Conservation (phyloP, 2,797 vertebrate species). For the Enteromius mattozi region DNA sequence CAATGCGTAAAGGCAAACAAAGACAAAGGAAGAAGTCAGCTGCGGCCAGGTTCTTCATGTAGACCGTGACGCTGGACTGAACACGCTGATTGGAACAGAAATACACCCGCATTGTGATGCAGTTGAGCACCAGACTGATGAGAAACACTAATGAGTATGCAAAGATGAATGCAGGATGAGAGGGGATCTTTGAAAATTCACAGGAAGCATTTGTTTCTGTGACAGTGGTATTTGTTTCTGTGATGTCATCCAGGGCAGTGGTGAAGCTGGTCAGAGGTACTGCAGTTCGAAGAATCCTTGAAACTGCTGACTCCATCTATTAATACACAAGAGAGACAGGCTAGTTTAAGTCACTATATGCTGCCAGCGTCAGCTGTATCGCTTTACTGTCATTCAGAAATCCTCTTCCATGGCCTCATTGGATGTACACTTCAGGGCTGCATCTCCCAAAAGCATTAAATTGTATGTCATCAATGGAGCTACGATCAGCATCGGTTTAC, state of each 20-base stretch:
- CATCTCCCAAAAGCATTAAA: no score
- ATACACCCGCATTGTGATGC: slow-evolving; percentile 73
- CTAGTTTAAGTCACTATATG: no score
- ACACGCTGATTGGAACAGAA: slow-evolving; percentile 62
- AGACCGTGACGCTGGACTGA: slow-evolving; percentile 71
- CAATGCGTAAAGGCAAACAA: slow-evolving; percentile 72
- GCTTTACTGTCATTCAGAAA: no score
- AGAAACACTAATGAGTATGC: slow-evolving; percentile 70
- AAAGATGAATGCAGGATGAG: background rate
- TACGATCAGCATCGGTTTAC: background rate
- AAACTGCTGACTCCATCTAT: slow-evolving; percentile 30
- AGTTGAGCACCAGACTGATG: slow-evolving; percentile 72
- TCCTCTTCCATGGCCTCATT: no score
- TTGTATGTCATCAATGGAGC: background rate
- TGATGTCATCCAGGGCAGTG: background rate
- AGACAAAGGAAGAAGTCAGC: slow-evolving; percentile 76
- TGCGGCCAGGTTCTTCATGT: slow-evolving; percentile 76
- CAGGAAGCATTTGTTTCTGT: background rate
- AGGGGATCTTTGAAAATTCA: background rate
- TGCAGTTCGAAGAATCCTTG: background rate
- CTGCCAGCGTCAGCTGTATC: no score
- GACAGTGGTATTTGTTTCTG: background rate
- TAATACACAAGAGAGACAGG: background rate
- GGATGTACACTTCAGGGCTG: no score
- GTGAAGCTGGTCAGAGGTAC: background rate